Evolutionary conservation across 2,113 vertebrate species (phyloP), one percentile per base, ranked within the genome.

Genomic region (Lasiurus cinereus): DNA sequence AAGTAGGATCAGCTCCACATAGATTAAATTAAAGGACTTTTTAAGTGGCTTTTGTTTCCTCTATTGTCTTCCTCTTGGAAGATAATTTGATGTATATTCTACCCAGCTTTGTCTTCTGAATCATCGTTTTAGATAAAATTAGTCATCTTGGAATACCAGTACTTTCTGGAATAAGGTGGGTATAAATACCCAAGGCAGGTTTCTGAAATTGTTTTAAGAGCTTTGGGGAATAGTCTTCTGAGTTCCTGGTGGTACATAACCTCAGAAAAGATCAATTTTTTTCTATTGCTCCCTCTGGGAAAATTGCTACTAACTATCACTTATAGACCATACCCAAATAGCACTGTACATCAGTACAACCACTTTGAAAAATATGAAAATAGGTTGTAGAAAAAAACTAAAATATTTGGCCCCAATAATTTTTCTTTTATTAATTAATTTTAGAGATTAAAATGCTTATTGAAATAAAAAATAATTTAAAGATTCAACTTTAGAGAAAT

Each of bases 291-390:
- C 24, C 52, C 31, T 74, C 31, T 86, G 18, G 62, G 6, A 12
- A 78, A 91, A 70, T 22, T 48, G 19, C 24, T 79, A 52, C 48
- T 83, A 76, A 91, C 0, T 80, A 4, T 74, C 39, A 67, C 5
- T 83, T 31, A 19, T 6, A 78, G 21, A 54, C 12, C 10, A 64
- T 83, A 6, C 24, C n/a, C 66, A 54, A 6, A 54, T 74, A 79
- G 27, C 18, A 56, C 1, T 79, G 3, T 6, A 50, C 29, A 95
- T 54, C 52, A 77, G 6, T 62, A 21, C 2, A 50, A 15, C 1
- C 54, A 72, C 84, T 96, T 93, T 89, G 48, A 89, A 93, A 93
- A 54, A 82, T 48, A 88, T 16, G 87, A 86, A 94, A 83, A n/a
- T 36, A 80, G 0, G 8, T 29, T n/a, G 93, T 72, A 85, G 29